Conservation (phyloP, 2,113 vertebrate species). For the Hypocryptadius cinnamomeus region DNA sequence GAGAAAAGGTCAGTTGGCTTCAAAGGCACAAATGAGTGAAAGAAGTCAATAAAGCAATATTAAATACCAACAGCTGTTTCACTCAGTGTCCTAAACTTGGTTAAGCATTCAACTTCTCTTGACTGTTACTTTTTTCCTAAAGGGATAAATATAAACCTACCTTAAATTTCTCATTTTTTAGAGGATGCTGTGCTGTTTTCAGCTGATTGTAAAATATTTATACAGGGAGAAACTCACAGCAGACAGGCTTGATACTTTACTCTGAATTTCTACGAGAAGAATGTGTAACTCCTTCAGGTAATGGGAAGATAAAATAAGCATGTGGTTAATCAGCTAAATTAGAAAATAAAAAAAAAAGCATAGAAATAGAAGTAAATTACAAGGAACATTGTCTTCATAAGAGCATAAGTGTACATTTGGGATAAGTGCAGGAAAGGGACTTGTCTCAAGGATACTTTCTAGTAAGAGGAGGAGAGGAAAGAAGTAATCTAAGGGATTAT, state of each 20-base stretch:
- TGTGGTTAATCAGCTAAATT: background rate
- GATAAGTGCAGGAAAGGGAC: background rate
- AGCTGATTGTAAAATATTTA: background rate
- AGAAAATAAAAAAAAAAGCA: background rate
- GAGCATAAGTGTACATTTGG: background rate
- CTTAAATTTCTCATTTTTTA: background rate
- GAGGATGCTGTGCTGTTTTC: background rate
- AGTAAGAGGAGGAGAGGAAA: slow-evolving; percentile 1
- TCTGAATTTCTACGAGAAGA: background rate
- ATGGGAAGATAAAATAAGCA: background rate
- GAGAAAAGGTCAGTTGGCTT: background rate
- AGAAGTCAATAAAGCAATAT: background rate
- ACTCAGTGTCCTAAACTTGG: background rate
- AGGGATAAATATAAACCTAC: background rate
- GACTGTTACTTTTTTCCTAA: background rate
- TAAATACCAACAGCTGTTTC: background rate
- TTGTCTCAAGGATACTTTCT: background rate
- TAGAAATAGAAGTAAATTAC: background rate
- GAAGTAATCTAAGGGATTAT: slow-evolving; percentile 52
- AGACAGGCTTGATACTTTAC: background rate
- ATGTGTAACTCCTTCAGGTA: background rate
- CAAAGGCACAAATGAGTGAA: background rate
- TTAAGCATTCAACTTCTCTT: background rate
- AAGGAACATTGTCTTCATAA: background rate
- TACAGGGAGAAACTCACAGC: background rate